Evolutionary conservation across 1,140 invertebrate genomes (phyloP).

Genomic region (Trichonephila clavata): DNA sequence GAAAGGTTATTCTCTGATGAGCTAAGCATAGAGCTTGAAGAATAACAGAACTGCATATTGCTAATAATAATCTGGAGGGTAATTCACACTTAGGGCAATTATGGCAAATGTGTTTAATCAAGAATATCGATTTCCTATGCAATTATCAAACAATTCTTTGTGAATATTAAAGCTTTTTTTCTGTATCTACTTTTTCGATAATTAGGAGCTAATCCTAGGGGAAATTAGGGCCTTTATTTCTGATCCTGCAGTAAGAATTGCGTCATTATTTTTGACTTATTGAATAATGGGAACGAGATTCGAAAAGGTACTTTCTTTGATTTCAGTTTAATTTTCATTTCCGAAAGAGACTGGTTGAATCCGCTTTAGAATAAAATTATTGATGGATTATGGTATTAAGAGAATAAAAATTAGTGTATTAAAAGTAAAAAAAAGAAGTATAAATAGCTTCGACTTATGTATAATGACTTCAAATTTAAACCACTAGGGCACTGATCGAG

Average conservation of each 20-base stretch:
- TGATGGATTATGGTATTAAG: neutral
- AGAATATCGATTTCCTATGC: conserved; percentile 63
- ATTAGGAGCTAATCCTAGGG: conserved; percentile 53
- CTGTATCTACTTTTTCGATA: conserved; percentile 49
- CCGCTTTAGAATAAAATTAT: neutral
- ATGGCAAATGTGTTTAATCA: conserved; percentile 58
- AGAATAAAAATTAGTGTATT: neutral
- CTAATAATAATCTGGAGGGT: conserved; percentile 45
- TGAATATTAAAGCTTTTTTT: conserved; percentile 56
- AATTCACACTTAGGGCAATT: conserved; percentile 66
- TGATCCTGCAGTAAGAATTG: neutral
- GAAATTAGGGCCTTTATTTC: conserved; percentile 29
- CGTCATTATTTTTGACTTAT: conserved; percentile 35
- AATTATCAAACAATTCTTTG: conserved; percentile 59
- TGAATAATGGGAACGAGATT: conserved; percentile 1
- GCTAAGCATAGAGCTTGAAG: neutral
- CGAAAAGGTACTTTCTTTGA: conserved; percentile 8
- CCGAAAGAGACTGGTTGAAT: neutral
- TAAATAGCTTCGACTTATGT: no score
- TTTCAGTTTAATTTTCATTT: conserved; percentile 29
- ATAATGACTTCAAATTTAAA: no score
- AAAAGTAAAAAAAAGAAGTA: no score
- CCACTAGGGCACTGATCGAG: no score
- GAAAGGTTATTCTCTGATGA: conserved; percentile 3
- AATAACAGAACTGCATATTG: neutral